Evolutionary conservation across 2,113 vertebrate species (phyloP), one percentile per base, ranked within the genome.

Genomic region (Peucedramus taeniatus): DNA sequence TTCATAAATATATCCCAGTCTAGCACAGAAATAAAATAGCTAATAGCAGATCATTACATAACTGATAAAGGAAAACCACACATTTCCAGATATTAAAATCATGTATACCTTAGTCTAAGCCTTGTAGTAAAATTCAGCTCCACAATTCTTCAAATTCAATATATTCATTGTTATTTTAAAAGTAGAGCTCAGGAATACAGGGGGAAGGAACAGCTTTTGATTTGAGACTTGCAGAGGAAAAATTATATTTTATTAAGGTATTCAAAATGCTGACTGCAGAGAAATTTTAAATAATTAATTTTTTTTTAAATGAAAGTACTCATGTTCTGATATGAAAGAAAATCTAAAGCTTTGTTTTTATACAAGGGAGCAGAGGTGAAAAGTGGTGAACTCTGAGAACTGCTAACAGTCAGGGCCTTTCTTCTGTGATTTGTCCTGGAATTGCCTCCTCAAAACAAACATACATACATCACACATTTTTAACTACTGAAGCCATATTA

Each of bases 211-310:
- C 17, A 88, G 79, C 54, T 88, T 94, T 91, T 95, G 88, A 94
- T 95, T 87, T 81, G 80, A 95, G 80, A 69, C 81, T 95, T 5
- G 2, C 51, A 84, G 68, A 95, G 71, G 69, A 66, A 94, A 93
- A 91, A 93, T 24, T 18, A 30, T 87, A 27, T 94, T 95, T 89
- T 91, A 92, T 90, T 72, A 83, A 91, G 54, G 76, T 85, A 84
- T 78, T 75, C 39, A 95, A 93, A 96, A 89, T 89, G 90, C 93
- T 96, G 94, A 93, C 83, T 84, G 80, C 42, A 66, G 47, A 87
- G 54, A 77, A 91, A 96, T 83, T 63, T 85, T 89, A 88, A 96
- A 87, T 94, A 93, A 94, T 92, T 94, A 61, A 85, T 91, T 84
- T 89, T 59, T 54, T n/a, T 1, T 21, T 15, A 92, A 96, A 76